phyloP scores from a whole-genome alignment of 2,888 invertebrate genomes.

The Eupithecia exiguata region DNA sequence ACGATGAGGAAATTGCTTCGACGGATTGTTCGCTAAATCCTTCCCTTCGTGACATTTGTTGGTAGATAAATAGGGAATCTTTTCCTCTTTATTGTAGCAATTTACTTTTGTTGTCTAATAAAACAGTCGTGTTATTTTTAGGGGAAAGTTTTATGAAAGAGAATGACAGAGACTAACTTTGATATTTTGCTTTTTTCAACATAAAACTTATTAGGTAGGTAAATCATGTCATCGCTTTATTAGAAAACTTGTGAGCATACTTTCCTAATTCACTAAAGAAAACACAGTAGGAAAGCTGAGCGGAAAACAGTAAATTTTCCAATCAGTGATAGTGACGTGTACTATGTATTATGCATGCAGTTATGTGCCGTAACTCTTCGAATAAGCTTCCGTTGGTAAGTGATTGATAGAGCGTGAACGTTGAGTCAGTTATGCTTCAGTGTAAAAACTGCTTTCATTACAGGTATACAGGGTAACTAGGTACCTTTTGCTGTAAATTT shows the following conservation, averaged over 20 bases:
- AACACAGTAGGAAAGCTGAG: neutral
- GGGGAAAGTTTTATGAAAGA: slow-evolving; percentile 1
- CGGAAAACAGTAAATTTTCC: neutral
- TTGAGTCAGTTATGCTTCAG: slow-evolving; percentile 11
- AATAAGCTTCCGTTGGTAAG: slow-evolving; percentile 20
- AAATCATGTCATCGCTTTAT: neutral
- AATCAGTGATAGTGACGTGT: slow-evolving; percentile 13
- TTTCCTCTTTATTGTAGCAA: slow-evolving; percentile 34
- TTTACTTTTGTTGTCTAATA: slow-evolving; percentile 30
- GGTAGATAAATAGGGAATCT: slow-evolving; percentile 39
- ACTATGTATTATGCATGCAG: slow-evolving; percentile 17
- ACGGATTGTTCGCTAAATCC: slow-evolving; percentile 38
- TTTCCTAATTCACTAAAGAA: neutral
- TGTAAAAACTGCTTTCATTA: slow-evolving; percentile 17
- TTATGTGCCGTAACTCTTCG: slow-evolving; percentile 17
- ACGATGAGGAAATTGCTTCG: slow-evolving; percentile 32
- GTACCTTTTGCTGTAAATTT: slow-evolving; percentile 16
- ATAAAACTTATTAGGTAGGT: neutral
- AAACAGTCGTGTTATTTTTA: slow-evolving; percentile 18
- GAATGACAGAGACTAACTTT: neutral
- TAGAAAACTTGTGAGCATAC: neutral
- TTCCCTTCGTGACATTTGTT: slow-evolving; percentile 41
- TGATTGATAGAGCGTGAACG: slow-evolving; percentile 31
- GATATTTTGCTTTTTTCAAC: neutral
- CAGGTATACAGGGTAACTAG: too few species aligned